Percentiles rank a stretch among this genome's conserved stretches.
phyloP scores from a whole-genome alignment of 2,888 invertebrate species.

The Beris morrisii region DNA sequence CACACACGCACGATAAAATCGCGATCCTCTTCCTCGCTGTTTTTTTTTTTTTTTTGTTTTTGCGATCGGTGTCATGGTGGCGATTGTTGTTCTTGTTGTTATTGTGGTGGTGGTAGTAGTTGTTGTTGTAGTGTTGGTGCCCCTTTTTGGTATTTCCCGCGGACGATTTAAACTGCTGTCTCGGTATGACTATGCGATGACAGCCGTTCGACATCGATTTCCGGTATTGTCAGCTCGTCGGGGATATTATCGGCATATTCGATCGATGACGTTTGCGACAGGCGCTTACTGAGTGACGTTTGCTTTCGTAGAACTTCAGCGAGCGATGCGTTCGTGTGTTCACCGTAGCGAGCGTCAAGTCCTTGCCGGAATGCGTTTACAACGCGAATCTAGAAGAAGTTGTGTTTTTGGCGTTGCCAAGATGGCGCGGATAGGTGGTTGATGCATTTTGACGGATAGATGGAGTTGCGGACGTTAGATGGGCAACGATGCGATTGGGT shows the following conservation, averaged over 20 bases:
- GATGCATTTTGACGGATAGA: constrained; percentile 21
- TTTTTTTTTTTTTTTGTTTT: constrained; percentile 14
- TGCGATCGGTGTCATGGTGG: neutral
- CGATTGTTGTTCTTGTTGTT: neutral
- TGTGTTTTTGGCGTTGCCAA: constrained; percentile 10
- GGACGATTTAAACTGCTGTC: constrained; percentile 77
- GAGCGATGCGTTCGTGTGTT: constrained; percentile 88
- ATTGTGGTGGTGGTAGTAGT: neutral
- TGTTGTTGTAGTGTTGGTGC: constrained; percentile 1
- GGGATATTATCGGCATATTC: constrained; percentile 89
- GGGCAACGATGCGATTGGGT: constrained; percentile 29
- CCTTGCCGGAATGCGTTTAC: constrained; percentile 99
- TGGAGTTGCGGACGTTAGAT: constrained; percentile 26
- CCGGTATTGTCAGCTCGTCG: constrained; percentile 85
- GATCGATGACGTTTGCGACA: constrained; percentile 89
- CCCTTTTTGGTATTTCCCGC: constrained; percentile 11
- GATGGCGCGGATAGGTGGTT: neutral
- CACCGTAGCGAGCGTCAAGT: constrained; percentile 91
- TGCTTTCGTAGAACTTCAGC: constrained; percentile 93
- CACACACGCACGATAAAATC: too few relatives aligned
- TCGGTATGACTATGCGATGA: constrained; percentile 93
- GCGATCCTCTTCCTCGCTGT: neutral
- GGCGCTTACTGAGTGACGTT: constrained; percentile 87
- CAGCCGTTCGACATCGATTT: constrained; percentile 89
- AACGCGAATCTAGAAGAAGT: constrained; percentile 92